A percentile compares a stretch with the other conserved stretches of the same genome.
phyloP scores from a whole-genome alignment of 2,888 invertebrate species.

The Suillia variegata region DNA sequence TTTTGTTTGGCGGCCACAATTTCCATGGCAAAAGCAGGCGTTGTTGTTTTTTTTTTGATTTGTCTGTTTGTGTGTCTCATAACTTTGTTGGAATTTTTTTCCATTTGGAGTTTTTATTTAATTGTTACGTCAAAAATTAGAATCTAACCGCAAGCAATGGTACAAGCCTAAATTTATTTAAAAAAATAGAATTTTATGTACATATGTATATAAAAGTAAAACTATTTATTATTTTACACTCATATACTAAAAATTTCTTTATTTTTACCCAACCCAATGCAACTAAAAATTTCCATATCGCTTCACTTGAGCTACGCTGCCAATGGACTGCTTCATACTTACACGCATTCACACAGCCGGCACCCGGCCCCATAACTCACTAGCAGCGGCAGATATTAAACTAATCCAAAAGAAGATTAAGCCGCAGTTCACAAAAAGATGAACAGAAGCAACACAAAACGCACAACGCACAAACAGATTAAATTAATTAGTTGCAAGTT shows the following conservation, averaged over 20 bases:
- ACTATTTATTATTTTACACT: not conserved
- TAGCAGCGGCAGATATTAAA: not conserved
- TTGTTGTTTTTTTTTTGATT: not conserved
- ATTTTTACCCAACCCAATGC: not conserved
- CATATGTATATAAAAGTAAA: no score
- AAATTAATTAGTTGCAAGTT: constrained; percentile 47
- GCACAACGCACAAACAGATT: constrained; percentile 28
- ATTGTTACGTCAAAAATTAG: no score
- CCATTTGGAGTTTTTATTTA: no score
- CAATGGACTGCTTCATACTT: not conserved
- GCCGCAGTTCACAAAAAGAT: not conserved
- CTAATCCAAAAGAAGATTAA: not conserved
- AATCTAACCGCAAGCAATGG: no score
- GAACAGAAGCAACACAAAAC: no score
- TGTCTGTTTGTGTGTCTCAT: not conserved
- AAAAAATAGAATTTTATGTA: no score
- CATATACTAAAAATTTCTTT: not conserved
- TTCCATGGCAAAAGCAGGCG: not conserved
- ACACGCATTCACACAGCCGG: not conserved
- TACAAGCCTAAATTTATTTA: no score
- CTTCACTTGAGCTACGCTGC: not conserved
- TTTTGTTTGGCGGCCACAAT: not conserved
- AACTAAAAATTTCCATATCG: not conserved
- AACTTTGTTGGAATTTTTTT: not conserved
- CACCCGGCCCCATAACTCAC: not conserved